Base-by-base conservation (phyloP, 30 jellyfish, hydroid and myxozoan genomes). In the Mastigias papua region DNA sequence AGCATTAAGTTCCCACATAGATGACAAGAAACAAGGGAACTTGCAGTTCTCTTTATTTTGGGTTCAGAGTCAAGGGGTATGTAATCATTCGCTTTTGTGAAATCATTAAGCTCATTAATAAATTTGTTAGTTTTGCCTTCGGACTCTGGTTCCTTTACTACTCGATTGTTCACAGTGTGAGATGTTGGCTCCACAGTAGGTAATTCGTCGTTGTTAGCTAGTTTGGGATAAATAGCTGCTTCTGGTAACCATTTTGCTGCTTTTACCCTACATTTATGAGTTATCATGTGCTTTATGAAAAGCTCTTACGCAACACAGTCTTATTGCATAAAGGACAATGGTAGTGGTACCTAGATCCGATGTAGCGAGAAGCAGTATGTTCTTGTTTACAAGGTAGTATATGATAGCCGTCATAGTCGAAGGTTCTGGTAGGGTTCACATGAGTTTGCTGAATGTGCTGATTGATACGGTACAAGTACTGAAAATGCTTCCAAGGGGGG, bases 1-100 rank as follows among this genome's bases (percentile, higher is more conserved):
- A 30, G 67, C 64, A 72, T 72, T 3, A 28, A 72, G 16, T 37
- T 76, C 20, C 87, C 87, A 46, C 87, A 76, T 16, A 76, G 26
- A 29, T 76, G 25, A 54, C 87, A 76, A 3, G 23, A 26, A 8
- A 0, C 69, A 33, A 17, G 85, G 8, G 23, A 19, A 33, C 15
- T 22, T 21, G 8, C 32, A 42, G 34, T 26, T 68, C 27, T 22
- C 80, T 8, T 19, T 3, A 21, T 21, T 9, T 10, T 68, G 8
- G 7, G 67, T 54, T 54, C 67, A 5, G 23, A 54, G 67, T 16
- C 25, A 2, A 54, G 50, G 32, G 19, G 34, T 25, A 65, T 2
- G 3, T 54, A 2, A 54, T 16, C 25, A 11, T 54, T 54, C 26
- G 27, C 27, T 54, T 54, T 19, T 54, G 7, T 54, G 27, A 54